phyloP scores from a whole-genome alignment of 2,797 vertebrate genomes.

The Cynopterus sphinx region DNA sequence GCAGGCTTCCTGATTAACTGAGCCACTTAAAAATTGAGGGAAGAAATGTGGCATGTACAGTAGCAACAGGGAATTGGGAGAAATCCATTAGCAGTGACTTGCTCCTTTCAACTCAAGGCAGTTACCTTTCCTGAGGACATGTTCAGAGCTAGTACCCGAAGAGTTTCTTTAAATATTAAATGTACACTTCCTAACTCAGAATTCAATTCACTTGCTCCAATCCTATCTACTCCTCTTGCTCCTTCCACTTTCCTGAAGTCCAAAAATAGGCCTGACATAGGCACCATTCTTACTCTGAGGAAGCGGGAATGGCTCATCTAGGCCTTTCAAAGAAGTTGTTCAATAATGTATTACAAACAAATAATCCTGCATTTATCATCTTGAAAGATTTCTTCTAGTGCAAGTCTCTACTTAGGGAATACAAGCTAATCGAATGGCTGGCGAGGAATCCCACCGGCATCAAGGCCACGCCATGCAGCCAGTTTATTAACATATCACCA shows the following conservation, averaged over 20 bases:
- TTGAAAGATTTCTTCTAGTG: neutral
- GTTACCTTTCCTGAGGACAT: neutral
- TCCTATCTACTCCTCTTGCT: neutral
- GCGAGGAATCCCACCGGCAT: neutral
- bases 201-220: neutral
- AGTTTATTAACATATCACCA: neutral
- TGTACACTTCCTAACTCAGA: neutral
- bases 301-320: neutral
- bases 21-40: conserved; percentile 63
- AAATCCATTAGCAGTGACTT: neutral
- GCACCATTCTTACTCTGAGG: conserved; percentile 33
- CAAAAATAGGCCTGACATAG: conserved; percentile 7
- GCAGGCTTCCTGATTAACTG: conserved; percentile 71
- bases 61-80: conserved; percentile 51
- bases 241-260: conserved; percentile 16
- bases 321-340: conserved; percentile 46
- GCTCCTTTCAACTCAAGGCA: conserved; percentile 18
- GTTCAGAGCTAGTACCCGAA: neutral
- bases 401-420: neutral
- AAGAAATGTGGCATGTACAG: neutral
- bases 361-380: neutral
- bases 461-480: neutral
- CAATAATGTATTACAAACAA: neutral
- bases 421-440: neutral
- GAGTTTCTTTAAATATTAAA: neutral